Percentiles rank a stretch among this genome's conserved stretches.
Conservation (phyloP, 1,140 invertebrate species). For the Macrosteles quadrilineatus region DNA sequence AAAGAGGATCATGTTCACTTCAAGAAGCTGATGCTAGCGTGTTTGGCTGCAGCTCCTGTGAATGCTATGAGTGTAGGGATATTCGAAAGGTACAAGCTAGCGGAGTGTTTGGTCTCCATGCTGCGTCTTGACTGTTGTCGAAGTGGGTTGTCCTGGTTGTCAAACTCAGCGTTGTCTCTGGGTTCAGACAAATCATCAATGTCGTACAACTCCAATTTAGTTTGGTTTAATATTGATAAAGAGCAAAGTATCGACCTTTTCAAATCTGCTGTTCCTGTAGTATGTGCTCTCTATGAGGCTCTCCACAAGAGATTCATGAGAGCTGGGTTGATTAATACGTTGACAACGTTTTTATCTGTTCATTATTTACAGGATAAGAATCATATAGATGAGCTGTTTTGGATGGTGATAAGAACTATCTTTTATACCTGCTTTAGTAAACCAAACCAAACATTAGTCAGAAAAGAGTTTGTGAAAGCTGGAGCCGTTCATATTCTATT, state of each 20-base stretch:
- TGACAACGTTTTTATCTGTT: not conserved
- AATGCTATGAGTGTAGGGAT: not conserved
- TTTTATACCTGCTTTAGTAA: not conserved
- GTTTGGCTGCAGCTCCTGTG: not conserved
- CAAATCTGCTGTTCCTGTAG: not conserved
- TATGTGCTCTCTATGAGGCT: not conserved
- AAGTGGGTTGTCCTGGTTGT: too few species aligned
- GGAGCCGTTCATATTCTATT: not conserved
- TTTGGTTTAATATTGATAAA: not conserved
- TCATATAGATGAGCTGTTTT: not conserved
- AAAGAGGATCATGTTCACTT: not conserved
- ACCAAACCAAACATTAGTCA: not conserved
- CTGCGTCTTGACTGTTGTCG: not conserved
- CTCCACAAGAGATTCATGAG: not conserved
- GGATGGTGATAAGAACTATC: not conserved
- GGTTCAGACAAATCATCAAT: not conserved
- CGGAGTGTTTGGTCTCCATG: not conserved
- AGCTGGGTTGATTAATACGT: not conserved
- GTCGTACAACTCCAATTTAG: not conserved
- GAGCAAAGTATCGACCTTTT: not conserved
- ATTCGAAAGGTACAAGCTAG: not conserved
- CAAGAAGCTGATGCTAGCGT: conserved; percentile 8
- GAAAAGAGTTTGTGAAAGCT: not conserved
- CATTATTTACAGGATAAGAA: not conserved
- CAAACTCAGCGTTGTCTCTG: too few species aligned